A percentile compares a stretch with the other conserved stretches of the same genome.
Evolutionary conservation across 2,797 vertebrate species (phyloP).

Genomic region (Catharus ustulatus): DNA sequence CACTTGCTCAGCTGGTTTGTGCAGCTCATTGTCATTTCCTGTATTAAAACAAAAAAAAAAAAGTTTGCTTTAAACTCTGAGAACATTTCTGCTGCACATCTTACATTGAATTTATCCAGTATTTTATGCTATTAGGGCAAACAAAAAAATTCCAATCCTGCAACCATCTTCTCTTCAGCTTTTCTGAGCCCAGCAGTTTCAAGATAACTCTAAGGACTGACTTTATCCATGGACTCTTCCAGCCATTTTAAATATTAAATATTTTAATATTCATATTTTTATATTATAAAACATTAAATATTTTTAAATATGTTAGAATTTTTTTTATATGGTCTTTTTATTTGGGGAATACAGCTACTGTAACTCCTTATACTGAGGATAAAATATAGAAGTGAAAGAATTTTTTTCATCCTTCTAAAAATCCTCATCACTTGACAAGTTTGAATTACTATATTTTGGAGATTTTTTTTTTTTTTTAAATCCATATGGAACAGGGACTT

Average conservation of each 20-base stretch:
- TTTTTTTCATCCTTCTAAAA: neutral
- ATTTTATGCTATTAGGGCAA: neutral
- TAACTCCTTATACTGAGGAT: neutral
- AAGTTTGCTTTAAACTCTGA: neutral
- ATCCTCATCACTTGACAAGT: neutral
- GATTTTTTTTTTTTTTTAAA: neutral
- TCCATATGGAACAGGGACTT: accelerated
- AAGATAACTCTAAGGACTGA: neutral
- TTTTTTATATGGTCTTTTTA: neutral
- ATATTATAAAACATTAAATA: too few relatives aligned
- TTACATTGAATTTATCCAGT: neutral
- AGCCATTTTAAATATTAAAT: neutral
- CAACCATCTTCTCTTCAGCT: neutral
- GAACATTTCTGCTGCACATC: neutral
- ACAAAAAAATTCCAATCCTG: neutral
- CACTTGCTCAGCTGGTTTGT: conserved; percentile 85
- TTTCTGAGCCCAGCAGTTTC: neutral
- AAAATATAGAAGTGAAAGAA: neutral
- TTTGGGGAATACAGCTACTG: neutral
- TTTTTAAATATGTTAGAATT: too few relatives aligned
- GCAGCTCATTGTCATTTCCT: conserved; percentile 81
- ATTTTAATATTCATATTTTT: too few relatives aligned
- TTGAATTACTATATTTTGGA: neutral
- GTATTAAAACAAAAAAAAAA: neutral
- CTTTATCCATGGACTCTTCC: neutral